Conservation (phyloP, 2,113 vertebrate genomes). For the Micromys minutus region DNA sequence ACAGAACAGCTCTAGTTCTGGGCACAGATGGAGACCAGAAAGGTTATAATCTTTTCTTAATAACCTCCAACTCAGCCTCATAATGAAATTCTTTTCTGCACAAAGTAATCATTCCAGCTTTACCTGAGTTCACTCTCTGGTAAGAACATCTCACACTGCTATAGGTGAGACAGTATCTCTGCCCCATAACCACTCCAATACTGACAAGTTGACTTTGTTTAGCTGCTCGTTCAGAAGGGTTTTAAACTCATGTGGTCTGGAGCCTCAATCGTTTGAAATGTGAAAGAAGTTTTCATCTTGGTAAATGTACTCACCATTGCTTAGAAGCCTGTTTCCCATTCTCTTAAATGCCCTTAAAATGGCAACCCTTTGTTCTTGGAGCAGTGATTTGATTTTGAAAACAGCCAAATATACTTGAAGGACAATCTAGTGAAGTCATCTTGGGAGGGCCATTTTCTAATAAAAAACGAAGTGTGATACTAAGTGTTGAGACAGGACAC, state of each 20-base stretch:
- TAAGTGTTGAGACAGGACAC: not conserved
- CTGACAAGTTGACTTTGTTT: not conserved
- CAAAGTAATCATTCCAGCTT: not conserved
- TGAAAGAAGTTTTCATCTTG: not conserved
- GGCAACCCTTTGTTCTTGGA: conserved; percentile 41
- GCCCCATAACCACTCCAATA: too few relatives aligned
- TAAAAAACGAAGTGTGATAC: not conserved
- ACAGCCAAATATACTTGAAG: conserved; percentile 28
- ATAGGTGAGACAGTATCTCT: not conserved
- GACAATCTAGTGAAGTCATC: conserved; percentile 31
- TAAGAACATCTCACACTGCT: not conserved
- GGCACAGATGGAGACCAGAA: too few relatives aligned
- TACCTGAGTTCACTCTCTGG: not conserved
- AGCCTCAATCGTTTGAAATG: not conserved
- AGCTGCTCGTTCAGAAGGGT: not conserved
- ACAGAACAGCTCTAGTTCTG: too few relatives aligned
- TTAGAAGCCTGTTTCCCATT: not conserved
- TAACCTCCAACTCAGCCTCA: not conserved
- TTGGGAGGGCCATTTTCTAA: conserved; percentile 16
- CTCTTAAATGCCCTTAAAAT: not conserved
- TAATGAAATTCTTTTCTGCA: not conserved
- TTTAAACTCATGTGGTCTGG: not conserved
- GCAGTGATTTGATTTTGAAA: conserved; percentile 48
- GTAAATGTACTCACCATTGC: not conserved
- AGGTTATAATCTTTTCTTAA: not conserved